Percentiles rank a stretch among this genome's conserved stretches.
Evolutionary conservation across 2,113 vertebrate species (phyloP).

Genomic region (Mustelus asterias): DNA sequence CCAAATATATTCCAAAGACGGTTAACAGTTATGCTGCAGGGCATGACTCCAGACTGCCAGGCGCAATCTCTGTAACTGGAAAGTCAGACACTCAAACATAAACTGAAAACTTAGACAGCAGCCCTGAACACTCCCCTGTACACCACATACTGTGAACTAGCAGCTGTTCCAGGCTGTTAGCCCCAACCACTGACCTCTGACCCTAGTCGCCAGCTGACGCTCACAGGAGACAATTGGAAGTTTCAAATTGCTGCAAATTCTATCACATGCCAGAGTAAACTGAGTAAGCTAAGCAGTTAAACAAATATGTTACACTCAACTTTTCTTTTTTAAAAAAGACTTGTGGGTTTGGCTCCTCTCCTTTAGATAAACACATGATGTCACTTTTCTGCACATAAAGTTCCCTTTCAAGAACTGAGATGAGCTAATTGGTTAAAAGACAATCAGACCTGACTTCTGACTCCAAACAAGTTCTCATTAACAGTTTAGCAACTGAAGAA

Average conservation of each 20-base stretch:
- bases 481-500: not conserved
- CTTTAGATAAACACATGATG: constrained; percentile 35
- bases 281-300: not conserved
- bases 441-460: not conserved
- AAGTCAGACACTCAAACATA: not conserved
- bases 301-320: constrained; percentile 35
- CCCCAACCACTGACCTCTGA: constrained; percentile 22
- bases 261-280: not conserved
- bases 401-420: constrained; percentile 19
- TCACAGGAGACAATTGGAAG: constrained; percentile 21
- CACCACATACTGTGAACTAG: not conserved
- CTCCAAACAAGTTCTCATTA: not conserved
- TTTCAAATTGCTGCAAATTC: constrained; percentile 26
- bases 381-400: constrained; percentile 29
- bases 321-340: not conserved
- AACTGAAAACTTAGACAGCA: constrained; percentile 26
- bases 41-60: not conserved
- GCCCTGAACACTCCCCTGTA: not conserved
- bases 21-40: constrained; percentile 18
- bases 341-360: not conserved
- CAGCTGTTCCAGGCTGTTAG: constrained; percentile 13
- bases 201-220: constrained; percentile 29
- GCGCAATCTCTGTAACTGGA: not conserved
- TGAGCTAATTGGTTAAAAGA: constrained; percentile 30
- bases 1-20: constrained; percentile 23